Conservation (phyloP, 2,797 vertebrate species). For the Enteromius mattozi region DNA sequence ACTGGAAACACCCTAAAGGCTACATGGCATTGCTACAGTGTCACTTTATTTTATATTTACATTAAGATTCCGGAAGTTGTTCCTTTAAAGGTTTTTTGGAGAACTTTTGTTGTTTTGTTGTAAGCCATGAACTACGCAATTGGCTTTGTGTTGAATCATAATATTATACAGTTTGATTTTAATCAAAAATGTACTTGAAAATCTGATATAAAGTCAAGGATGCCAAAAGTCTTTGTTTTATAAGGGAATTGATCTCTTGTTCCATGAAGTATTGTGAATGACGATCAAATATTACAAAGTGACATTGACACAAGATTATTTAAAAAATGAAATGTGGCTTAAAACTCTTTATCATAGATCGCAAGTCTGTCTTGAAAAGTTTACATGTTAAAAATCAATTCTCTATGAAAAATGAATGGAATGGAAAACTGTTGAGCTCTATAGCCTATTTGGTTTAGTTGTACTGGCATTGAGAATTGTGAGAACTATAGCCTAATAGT, state of each 20-base stretch:
- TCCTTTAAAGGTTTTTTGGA: background rate
- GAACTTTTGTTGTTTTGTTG: too few species aligned
- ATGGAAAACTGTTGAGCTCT: background rate
- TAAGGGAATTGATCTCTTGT: background rate
- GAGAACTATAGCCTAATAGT: background rate
- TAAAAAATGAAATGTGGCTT: background rate
- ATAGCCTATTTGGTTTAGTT: background rate
- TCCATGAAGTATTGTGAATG: background rate
- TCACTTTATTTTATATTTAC: background rate
- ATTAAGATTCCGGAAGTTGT: background rate
- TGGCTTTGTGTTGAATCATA: background rate
- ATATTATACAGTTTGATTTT: background rate
- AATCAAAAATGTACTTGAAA: background rate
- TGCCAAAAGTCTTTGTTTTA: background rate
- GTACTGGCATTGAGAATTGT: background rate
- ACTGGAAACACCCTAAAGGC: background rate
- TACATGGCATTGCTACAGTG: background rate
- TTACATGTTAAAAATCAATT: background rate
- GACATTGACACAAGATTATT: background rate
- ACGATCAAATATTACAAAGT: background rate
- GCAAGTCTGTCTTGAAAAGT: background rate
- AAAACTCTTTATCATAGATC: background rate
- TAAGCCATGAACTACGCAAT: background rate
- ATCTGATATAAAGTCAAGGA: background rate
- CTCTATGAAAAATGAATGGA: background rate